Evolutionary conservation across 2,113 vertebrate species (phyloP), one percentile per base, ranked within the genome.

Genomic region (Datnioides undecimradiatus): DNA sequence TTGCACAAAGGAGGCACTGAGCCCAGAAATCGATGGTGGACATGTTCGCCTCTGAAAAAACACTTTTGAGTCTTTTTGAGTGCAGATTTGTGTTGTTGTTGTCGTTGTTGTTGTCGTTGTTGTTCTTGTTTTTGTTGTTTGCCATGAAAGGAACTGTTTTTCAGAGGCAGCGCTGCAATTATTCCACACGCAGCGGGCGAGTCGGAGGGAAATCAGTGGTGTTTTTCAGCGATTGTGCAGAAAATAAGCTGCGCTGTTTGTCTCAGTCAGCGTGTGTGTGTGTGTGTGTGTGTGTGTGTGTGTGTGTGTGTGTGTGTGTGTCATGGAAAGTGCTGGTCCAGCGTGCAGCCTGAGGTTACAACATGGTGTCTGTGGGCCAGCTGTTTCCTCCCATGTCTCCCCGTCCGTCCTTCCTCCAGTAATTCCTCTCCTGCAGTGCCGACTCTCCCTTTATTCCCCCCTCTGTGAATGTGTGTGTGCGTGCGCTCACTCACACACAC

Each of bases 321-420:
- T 54, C 51, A 25, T 23, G 38, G 34, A 72, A 68, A 16, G 16
- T 34, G 17, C 9, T 38, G 46, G 31, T 55, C 59, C 59, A 8
- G 40, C 11, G 13, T 13, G 49, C 43, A 70, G 19, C 73, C 48
- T 0, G 34, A 34, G 72, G 84, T 58, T 36, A 36, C 2, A 36
- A 16, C 70, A 69, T 54, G 49, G 65, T 31, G 49, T 38, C 63
- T 43, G 72, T 34, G 31, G 64, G 76, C 54, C 84, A 79, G 77
- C 82, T 87, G 71, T 84, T 87, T 76, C 60, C 33, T 65, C 25
- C 74, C 31, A 4, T 40, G 33, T 13, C 27, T 63, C 29, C n/a
- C 23, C 58, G 48, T 45, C 29, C 41, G 52, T 70, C 38, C 68
- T 33, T 59, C 65, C 51, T 71, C 34, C 80, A 43, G 60, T 54